A percentile compares a stretch with the other conserved stretches of the same genome.
Evolutionary conservation across 2,888 invertebrate genomes (phyloP).

Genomic region (Lasioglossum leucozonium): DNA sequence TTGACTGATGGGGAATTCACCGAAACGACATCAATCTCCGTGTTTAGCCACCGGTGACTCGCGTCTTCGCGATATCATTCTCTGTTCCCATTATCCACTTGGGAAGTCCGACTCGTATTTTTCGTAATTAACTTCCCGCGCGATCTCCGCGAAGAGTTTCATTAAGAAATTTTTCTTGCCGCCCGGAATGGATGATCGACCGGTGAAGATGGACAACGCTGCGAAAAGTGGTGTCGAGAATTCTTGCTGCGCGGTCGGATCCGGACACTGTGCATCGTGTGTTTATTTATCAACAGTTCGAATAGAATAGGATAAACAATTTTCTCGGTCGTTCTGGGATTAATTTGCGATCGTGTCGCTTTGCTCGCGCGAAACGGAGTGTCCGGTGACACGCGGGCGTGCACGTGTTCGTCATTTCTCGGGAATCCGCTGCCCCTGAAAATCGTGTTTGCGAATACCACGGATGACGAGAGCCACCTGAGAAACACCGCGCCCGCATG

Average conservation of each 20-base stretch:
- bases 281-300: too few species aligned
- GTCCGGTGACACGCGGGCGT: neutral
- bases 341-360: neutral
- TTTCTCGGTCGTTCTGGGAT: neutral
- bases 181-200: neutral
- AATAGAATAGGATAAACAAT: too few species aligned
- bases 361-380: neutral
- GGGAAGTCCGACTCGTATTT: neutral
- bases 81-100: neutral
- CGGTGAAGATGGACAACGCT: neutral
- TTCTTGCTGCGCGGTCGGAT: too few species aligned
- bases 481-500: neutral
- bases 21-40: conserved; percentile 9
- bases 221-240: neutral
- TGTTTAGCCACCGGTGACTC: neutral
- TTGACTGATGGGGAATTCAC: neutral
- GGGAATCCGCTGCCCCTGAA: neutral
- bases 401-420: neutral
- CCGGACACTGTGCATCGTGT: too few species aligned
- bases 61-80: neutral
- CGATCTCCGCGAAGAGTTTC: neutral
- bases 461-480: neutral
- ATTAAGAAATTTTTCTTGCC: neutral
- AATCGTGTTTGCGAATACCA: neutral
- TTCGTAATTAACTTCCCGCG: too few species aligned